Percentiles rank a stretch among this genome's conserved stretches.
These are phyloP conservation scores for Halictus quadricinctus DNA, from an alignment of 2,888 invertebrate species.

Conservation along the genomic window DNA sequence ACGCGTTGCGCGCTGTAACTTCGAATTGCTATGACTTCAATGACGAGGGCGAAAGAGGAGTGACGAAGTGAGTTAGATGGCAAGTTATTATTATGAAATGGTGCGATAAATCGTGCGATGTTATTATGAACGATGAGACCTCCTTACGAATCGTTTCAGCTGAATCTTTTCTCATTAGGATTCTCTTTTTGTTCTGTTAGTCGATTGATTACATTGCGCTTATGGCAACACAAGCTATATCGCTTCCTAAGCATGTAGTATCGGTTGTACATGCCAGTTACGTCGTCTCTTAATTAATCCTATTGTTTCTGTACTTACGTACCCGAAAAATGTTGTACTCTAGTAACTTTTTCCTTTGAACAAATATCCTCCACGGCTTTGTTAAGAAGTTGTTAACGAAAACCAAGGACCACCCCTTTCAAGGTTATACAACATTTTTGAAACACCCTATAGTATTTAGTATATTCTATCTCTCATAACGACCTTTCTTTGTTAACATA, in stretches of 20 bases:
- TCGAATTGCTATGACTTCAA: conserved; percentile 22
- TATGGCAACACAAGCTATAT: neutral
- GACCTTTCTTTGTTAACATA: neutral
- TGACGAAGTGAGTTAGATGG: neutral
- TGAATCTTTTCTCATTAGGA: too few relatives aligned
- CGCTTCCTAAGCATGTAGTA: neutral
- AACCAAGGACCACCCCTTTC: too few relatives aligned
- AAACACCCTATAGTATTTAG: neutral
- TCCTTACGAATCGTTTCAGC: too few relatives aligned
- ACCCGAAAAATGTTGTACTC: too few relatives aligned
- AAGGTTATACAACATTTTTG: too few relatives aligned
- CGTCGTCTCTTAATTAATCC: neutral
- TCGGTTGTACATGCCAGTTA: neutral
- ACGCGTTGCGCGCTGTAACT: conserved; percentile 10
- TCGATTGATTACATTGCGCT: neutral
- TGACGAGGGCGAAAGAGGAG: neutral
- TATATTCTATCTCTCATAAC: neutral
- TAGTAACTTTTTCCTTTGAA: too few relatives aligned
- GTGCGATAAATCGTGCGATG: neutral
- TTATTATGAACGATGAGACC: neutral
- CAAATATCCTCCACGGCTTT: too few relatives aligned
- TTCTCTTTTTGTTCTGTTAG: neutral
- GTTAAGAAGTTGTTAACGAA: too few relatives aligned
- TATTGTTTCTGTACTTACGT: neutral
- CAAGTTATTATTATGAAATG: neutral